Evolutionary conservation across 2,888 invertebrate genomes (phyloP).

Genomic region (Lasioglossum leucozonium): DNA sequence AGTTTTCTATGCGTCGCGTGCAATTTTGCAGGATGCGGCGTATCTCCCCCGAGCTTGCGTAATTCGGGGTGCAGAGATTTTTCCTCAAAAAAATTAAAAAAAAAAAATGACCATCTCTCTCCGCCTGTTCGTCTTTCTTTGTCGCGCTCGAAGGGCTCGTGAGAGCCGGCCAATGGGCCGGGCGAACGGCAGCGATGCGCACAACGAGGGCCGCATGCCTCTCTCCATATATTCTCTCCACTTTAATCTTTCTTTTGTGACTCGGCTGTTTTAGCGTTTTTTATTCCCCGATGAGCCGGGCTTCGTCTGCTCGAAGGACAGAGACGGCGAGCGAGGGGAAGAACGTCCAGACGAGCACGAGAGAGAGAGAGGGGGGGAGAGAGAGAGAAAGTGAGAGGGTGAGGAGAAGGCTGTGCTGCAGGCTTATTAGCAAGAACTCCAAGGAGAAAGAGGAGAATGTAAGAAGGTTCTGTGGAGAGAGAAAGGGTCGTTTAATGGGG

Average conservation of each 20-base stretch:
- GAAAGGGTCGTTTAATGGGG: slow-evolving; percentile 43
- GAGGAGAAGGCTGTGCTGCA: slow-evolving; percentile 61
- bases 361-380: slow-evolving; percentile 18
- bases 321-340: neutral
- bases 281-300: slow-evolving; percentile 77
- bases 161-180: slow-evolving; percentile 38
- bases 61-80: slow-evolving; percentile 4
- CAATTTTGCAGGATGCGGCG: neutral
- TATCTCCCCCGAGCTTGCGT: neutral
- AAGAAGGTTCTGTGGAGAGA: slow-evolving; percentile 47
- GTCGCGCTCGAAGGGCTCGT: slow-evolving; percentile 22
- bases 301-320: slow-evolving; percentile 52
- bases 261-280: slow-evolving; percentile 82
- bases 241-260: slow-evolving; percentile 83
- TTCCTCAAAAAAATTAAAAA: too few species aligned
- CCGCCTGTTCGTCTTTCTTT: slow-evolving; percentile 10
- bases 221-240: slow-evolving; percentile 77
- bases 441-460: slow-evolving; percentile 53
- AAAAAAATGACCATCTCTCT: slow-evolving; percentile 26
- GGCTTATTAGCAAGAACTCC: slow-evolving; percentile 71
- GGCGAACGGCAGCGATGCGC: slow-evolving; percentile 46
- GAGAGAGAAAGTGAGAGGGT: slow-evolving; percentile 38
- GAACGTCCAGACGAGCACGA: slow-evolving; percentile 32
- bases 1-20: neutral
- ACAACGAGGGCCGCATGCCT: slow-evolving; percentile 70